These are phyloP conservation scores for Gobius niger DNA, from an alignment of 2,113 vertebrate genomes.

Conservation along the genomic window DNA sequence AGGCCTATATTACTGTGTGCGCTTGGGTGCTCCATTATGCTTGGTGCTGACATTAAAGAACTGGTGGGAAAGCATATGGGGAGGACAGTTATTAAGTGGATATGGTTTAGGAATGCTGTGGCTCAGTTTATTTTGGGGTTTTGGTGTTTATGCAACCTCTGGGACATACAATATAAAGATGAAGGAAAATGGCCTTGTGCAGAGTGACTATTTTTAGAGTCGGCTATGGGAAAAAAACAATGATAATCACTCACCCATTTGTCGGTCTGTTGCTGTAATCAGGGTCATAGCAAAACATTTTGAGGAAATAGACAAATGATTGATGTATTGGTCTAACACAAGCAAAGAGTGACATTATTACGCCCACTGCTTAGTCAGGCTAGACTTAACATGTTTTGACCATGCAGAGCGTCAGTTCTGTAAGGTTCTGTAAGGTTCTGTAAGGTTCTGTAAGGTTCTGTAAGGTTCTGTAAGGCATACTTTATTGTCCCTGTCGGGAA, in stretches of 20 bases:
- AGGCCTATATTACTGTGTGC: conserved; percentile 19
- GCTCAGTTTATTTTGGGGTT: background rate
- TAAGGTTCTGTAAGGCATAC: too few relatives aligned
- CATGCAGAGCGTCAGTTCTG: too few relatives aligned
- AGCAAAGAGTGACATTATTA: background rate
- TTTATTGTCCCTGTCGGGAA: too few relatives aligned
- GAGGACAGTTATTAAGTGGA: background rate
- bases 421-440: too few relatives aligned
- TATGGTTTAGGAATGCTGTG: background rate
- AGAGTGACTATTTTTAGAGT: conserved; percentile 60
- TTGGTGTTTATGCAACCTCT: conserved; percentile 13
- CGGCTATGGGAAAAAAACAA: conserved; percentile 65
- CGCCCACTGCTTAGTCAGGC: background rate
- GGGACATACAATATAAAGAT: conserved; percentile 20
- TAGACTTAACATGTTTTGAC: too few relatives aligned
- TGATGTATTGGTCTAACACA: background rate
- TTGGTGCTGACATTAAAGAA: background rate
- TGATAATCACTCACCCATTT: conserved; percentile 43
- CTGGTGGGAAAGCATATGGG: background rate
- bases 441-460: too few relatives aligned
- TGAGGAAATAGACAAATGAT: background rate
- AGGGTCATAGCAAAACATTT: conserved; percentile 1
- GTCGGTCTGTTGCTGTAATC: conserved; percentile 30
- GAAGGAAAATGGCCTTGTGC: conserved; percentile 31
- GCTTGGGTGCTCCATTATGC: too few relatives aligned